Evolutionary conservation across 2,888 invertebrate species (phyloP).

Genomic region (Oeneis ivallda): DNA sequence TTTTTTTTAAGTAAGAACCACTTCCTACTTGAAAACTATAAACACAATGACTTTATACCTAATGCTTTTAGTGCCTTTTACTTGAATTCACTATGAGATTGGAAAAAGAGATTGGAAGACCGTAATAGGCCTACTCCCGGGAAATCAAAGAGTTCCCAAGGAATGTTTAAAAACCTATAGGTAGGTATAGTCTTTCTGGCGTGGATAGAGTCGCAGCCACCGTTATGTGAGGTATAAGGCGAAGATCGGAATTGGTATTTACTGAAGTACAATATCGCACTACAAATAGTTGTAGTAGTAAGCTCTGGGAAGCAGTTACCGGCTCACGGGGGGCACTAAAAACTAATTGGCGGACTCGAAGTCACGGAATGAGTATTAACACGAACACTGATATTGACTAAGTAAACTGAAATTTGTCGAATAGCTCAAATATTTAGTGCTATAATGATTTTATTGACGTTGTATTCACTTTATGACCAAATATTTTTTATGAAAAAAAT

Average conservation of each 20-base stretch:
- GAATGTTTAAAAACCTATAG: not conserved
- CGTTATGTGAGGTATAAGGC: not conserved
- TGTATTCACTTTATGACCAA: not conserved
- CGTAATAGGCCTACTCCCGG: too few species aligned
- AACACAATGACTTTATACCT: too few species aligned
- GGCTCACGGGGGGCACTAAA: constrained; percentile 75
- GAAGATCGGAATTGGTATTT: constrained; percentile 21
- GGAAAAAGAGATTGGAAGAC: too few species aligned
- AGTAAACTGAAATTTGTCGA: constrained; percentile 48
- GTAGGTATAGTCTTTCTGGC: too few species aligned
- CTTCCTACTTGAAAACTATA: too few species aligned
- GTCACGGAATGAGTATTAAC: constrained; percentile 34
- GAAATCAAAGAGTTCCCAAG: not conserved
- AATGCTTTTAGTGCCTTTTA: too few species aligned
- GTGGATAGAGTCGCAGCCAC: too few species aligned
- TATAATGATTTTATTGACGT: not conserved
- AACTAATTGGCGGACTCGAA: constrained; percentile 75
- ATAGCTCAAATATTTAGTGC: not conserved
- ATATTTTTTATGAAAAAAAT: too few species aligned
- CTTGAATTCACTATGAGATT: too few species aligned
- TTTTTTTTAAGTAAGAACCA: too few species aligned
- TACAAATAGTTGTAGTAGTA: constrained; percentile 25
- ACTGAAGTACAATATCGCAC: constrained; percentile 11
- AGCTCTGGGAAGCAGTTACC: constrained; percentile 56
- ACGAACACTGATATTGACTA: constrained; percentile 38